Evolutionary conservation across 2,113 vertebrate genomes (phyloP).

Genomic region (Oreochromis aureus): DNA sequence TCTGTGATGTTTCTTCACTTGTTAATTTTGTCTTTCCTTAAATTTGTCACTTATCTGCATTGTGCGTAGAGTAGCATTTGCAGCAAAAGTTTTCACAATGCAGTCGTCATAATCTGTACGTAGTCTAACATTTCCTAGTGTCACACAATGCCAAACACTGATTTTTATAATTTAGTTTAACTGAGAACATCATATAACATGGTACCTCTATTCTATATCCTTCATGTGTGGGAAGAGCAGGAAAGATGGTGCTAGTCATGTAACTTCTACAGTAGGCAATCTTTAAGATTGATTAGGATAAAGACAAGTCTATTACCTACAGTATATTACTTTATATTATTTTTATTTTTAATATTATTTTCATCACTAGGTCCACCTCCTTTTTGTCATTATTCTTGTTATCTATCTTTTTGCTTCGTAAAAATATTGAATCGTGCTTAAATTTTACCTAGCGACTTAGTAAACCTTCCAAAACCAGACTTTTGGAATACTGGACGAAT

Average conservation of each 20-base stretch:
- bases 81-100: background rate
- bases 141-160: background rate
- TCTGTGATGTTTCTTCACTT: background rate
- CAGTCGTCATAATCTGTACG: background rate
- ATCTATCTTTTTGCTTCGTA: fast-evolving
- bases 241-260: background rate
- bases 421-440: background rate
- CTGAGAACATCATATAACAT: background rate
- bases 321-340: background rate
- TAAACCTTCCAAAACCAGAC: background rate
- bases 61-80: background rate
- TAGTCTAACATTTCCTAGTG: background rate
- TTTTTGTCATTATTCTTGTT: background rate
- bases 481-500: fast-evolving
- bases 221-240: background rate
- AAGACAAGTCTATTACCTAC: background rate
- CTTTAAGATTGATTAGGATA: background rate
- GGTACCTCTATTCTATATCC: background rate
- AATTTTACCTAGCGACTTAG: background rate
- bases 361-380: background rate
- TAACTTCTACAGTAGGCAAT: background rate
- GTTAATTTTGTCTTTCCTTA: background rate
- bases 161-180: background rate
- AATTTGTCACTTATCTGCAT: background rate
- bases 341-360: background rate